Base-by-base conservation (phyloP, 2,113 vertebrate genomes). In the Rhinopomastus cyanomelas region DNA sequence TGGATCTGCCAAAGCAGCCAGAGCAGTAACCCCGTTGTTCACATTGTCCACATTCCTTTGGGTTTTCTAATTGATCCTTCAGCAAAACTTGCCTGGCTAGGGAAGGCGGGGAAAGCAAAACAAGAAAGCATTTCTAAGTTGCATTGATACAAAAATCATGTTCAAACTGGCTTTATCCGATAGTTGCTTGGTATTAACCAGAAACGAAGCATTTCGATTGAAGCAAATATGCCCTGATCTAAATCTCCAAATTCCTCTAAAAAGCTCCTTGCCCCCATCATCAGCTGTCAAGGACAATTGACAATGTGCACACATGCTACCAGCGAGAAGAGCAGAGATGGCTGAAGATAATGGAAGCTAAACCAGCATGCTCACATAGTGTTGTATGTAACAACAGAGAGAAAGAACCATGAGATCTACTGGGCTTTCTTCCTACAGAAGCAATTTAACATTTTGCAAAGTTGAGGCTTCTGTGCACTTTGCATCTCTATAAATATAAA, bases 121-220 rank as follows among this genome's bases (percentile, higher is more conserved):
- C 37, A 77, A 67, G 64, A 8, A 1, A 8, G 6, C 27, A 77
- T 6, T 19, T 46, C 46, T n/a, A 68, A 73, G 29, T 4, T 30
- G 34, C 55, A 77, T 8, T 76, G 91, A 64, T 62, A 86, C 39
- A 73, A 92, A 95, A 93, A 52, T 88, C 90, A 62, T 49, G 82
- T 93, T 95, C 57, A 62, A 94, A 96, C 89, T 69, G 66, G 84
- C 39, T 95, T 85, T 69, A 92, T 87, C 81, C 81, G 85, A 66
- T 65, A 93, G 91, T 27, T 6, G 0, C 32, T 86, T 48, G 52
- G 83, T 10, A 76, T 89, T 74, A 94, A 87, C 27, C 4, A 4
- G 90, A 95, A 95, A 42, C 18, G 32, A 90, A 93, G 93, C 79
- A 46, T 83, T 83, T 74, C 90, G 85, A 95, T 32, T 85, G 81